These are phyloP conservation scores for Drosophila flavopinicola DNA, from an alignment of 2,888 invertebrate genomes.

Conservation along the genomic window DNA sequence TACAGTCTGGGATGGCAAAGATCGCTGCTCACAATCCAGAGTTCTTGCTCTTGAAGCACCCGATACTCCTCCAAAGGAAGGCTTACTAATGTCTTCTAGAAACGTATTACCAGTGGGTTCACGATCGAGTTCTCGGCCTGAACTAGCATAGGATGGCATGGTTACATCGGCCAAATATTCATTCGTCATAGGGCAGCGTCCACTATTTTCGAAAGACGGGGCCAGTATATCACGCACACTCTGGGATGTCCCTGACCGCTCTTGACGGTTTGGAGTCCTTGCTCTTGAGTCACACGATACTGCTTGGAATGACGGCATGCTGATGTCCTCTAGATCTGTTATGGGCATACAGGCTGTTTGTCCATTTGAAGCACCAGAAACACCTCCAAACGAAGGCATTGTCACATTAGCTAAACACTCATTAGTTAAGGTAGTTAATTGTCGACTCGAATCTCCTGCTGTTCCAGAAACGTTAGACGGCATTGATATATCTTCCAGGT, in stretches of 20 bases:
- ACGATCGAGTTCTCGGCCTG: too few species aligned
- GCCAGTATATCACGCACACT: slow-evolving; percentile 16
- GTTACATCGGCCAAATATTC: slow-evolving; percentile 19
- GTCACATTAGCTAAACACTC: slow-evolving; percentile 24
- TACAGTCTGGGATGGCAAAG: slow-evolving; percentile 10
- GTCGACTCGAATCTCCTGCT: neutral
- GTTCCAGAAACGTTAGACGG: neutral
- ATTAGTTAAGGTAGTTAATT: slow-evolving; percentile 2
- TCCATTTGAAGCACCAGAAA: slow-evolving; percentile 4
- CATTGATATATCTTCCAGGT: slow-evolving; percentile 6
- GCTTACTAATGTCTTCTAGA: slow-evolving; percentile 21
- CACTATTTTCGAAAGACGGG: slow-evolving; percentile 5
- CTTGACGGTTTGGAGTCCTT: neutral
- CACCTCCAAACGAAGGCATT: slow-evolving; percentile 24
- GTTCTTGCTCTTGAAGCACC: neutral
- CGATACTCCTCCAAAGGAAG: slow-evolving; percentile 8
- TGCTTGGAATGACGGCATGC: slow-evolving; percentile 8
- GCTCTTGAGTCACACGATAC: neutral
- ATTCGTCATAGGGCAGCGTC: neutral
- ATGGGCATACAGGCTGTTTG: slow-evolving; percentile 6
- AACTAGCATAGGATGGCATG: slow-evolving; percentile 18
- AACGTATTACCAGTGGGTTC: too few species aligned
- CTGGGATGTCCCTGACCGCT: slow-evolving; percentile 3
- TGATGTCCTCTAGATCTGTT: slow-evolving; percentile 19
- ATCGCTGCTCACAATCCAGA: neutral